Percentiles rank a stretch among this genome's conserved stretches.
phyloP scores from a whole-genome alignment of 1,140 invertebrate genomes.

The Drosophila erecta region DNA sequence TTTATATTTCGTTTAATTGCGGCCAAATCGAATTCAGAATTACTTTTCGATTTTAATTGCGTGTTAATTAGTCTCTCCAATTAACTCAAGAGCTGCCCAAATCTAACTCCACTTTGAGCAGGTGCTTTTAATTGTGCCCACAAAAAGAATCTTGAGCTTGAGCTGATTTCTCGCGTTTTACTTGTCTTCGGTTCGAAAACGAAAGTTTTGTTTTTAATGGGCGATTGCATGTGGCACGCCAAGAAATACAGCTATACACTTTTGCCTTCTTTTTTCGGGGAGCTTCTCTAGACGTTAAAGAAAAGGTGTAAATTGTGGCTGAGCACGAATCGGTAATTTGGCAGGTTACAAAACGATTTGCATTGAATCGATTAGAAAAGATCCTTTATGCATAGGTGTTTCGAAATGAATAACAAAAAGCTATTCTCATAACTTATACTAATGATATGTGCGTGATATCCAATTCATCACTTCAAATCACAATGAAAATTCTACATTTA shows the following conservation, averaged over 20 bases:
- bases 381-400: background rate
- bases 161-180: constrained; percentile 30
- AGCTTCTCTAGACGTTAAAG: background rate
- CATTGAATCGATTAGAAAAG: constrained; percentile 5
- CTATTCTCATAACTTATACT: no score
- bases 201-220: constrained; percentile 58
- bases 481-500: background rate
- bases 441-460: no score
- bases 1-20: constrained; percentile 65
- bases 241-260: constrained; percentile 39
- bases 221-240: constrained; percentile 65
- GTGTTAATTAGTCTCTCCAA: constrained; percentile 70
- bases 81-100: constrained; percentile 51
- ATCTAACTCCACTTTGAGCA: constrained; percentile 16
- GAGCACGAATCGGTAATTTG: constrained; percentile 43
- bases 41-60: constrained; percentile 71
- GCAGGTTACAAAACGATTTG: constrained; percentile 27
- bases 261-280: constrained; percentile 15
- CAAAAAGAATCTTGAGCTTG: constrained; percentile 66
- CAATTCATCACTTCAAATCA: no score
- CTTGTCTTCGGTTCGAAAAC: constrained; percentile 43
- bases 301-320: constrained; percentile 53
- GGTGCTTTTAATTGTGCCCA: constrained; percentile 77
- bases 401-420: background rate
- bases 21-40: constrained; percentile 58